Conservation (phyloP, 2,888 invertebrate genomes). For the Drosophila robusta region DNA sequence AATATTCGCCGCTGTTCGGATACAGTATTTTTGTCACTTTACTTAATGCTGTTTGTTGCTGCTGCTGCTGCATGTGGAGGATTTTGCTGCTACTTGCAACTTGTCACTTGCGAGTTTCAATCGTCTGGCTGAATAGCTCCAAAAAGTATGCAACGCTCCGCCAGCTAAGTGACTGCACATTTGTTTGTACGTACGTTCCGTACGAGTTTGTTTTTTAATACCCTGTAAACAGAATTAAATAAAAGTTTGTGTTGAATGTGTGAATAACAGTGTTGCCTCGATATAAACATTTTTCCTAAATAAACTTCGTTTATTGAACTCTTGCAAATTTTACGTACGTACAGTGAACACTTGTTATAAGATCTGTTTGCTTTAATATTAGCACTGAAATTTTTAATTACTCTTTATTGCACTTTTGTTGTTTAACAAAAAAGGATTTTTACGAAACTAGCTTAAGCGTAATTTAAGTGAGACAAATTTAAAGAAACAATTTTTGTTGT, state of each 20-base stretch:
- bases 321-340: no score
- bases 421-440: no score
- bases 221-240: constrained; percentile 14
- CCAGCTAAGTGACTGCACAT: constrained; percentile 35
- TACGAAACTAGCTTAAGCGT: no score
- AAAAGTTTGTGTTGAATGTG: background rate
- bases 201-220: constrained; percentile 15
- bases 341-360: no score
- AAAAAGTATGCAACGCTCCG: constrained; percentile 15
- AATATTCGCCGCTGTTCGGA: constrained; percentile 59
- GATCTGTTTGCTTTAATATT: no score
- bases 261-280: no score
- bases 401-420: no score
- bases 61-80: constrained; percentile 1
- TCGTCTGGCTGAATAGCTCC: constrained; percentile 2
- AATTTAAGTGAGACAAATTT: no score
- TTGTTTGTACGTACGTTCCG: constrained; percentile 14
- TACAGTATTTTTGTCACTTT: constrained; percentile 59
- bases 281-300: no score
- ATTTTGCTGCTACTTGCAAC: constrained; percentile 24
- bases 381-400: no score
- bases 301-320: no score
- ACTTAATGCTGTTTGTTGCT: constrained; percentile 41
- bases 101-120: constrained; percentile 47
- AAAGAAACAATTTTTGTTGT: no score